Base-by-base conservation (phyloP, 2,888 invertebrate species). In the Agriopis marginaria region DNA sequence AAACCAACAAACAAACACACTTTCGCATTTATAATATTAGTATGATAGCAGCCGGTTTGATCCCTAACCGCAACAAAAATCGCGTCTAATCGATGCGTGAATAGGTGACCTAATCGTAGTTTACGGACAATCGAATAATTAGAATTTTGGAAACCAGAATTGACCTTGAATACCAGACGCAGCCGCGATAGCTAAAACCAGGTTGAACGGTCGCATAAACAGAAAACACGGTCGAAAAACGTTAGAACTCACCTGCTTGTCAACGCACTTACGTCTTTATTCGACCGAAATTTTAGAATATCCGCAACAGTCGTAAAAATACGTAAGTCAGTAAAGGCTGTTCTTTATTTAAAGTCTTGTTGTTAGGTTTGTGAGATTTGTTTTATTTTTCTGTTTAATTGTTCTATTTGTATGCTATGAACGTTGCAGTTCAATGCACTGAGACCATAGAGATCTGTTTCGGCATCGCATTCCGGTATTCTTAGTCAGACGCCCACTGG, bases 391-490 rank as follows among this genome's bases (percentile, higher is more conserved):
- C 44, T 53, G 71, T 76, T 74, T 82, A 79, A 84, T 84, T 82
- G 78, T 78, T 82, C 78, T 82, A 84, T 82, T 83, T 76, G 81
- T 84, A 84, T 84, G 81, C 82, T 78, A 71, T 51, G 66, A 66
- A 51, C 63, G 74, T 63, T 83, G 84, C 83, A 84, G 82, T 84
- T 82, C 81, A 82, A 71, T 82, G 82, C 79, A 78, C 84, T 69
- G 66, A 47, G 42, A 44, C 50, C 60, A 47, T 68, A 66, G 68
- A 73, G 63, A 68, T 54, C 63, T 68, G 74, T 77, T 81, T 77
- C 75, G 76, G 59, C 64, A 56, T 45, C 63, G 76, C 80, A 76
- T 73, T 73, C 83, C 79, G 63, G 59, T 71, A 71, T 70, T 69
- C 73, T 79, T 79, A 83, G 75, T 82, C 81, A 62, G 67, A 56